Conservation (phyloP, 2,797 vertebrate species). For the Molossus molossus region DNA sequence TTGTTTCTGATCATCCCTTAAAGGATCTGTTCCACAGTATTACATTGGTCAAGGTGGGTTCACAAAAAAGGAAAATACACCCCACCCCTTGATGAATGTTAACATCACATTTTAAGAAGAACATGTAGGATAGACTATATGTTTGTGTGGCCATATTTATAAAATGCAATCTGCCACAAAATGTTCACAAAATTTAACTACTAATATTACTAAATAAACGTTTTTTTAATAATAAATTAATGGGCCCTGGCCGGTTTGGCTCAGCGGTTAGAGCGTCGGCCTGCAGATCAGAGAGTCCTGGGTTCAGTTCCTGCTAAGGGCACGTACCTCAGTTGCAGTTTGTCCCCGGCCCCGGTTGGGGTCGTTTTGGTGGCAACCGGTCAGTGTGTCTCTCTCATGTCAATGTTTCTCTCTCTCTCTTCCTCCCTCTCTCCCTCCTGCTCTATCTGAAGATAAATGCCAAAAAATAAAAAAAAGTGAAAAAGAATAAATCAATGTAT, state of each 20-base stretch:
- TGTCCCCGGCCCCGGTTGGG: too few species aligned
- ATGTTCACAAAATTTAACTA: conserved; percentile 2
- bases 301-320: too few species aligned
- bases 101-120: conserved; percentile 1
- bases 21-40: not conserved
- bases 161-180: not conserved
- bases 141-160: not conserved
- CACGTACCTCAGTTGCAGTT: too few species aligned
- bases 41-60: not conserved
- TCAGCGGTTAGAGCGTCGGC: too few species aligned
- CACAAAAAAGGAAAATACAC: not conserved
- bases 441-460: too few species aligned
- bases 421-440: too few species aligned
- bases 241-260: too few species aligned
- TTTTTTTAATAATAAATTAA: not conserved
- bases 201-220: not conserved
- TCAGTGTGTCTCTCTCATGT: too few species aligned
- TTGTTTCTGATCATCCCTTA: not conserved
- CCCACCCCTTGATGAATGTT: not conserved
- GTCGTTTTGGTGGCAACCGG: too few species aligned
- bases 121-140: not conserved
- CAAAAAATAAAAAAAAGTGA: too few species aligned
- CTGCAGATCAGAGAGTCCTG: too few species aligned
- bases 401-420: too few species aligned
- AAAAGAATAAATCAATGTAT: not conserved